Conservation (phyloP, 2,797 vertebrate species). For the Odontamblyopus rebecca region DNA sequence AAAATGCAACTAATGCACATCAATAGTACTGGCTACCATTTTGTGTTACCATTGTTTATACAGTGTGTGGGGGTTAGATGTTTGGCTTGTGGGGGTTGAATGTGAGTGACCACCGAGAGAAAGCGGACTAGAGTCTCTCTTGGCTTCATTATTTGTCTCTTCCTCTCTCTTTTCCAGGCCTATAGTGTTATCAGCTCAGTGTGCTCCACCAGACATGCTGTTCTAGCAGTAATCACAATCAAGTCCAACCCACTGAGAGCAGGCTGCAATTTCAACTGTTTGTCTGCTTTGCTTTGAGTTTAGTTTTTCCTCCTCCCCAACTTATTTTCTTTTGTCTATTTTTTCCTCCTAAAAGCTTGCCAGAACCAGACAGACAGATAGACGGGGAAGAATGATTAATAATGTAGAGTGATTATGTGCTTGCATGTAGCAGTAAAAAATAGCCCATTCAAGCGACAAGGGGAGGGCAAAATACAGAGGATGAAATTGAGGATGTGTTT, state of each 20-base stretch:
- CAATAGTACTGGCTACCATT: too few species aligned
- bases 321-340: constrained; percentile 1
- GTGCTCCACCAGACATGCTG: constrained; percentile 55
- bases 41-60: not conserved
- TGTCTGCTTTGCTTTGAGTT: constrained; percentile 20
- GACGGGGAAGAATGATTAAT: constrained; percentile 51
- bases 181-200: constrained; percentile 46
- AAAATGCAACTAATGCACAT: too few species aligned
- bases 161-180: constrained; percentile 15
- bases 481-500: constrained; percentile 21
- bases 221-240: constrained; percentile 62
- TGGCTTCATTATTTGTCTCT: not conserved
- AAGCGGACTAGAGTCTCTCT: not conserved
- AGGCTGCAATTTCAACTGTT: constrained; percentile 38
- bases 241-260: constrained; percentile 47
- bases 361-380: not conserved
- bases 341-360: not conserved
- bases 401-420: constrained; percentile 68
- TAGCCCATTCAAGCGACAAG: constrained; percentile 39
- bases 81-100: constrained; percentile 13
- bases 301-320: not conserved
- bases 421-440: constrained; percentile 70
- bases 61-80: constrained; percentile 1
- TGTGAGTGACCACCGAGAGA: constrained; percentile 22
- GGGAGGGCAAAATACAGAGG: constrained; percentile 3